These are phyloP conservation scores for Melinopterus prodromus DNA, from an alignment of 2,888 invertebrate genomes.

Conservation along the genomic window DNA sequence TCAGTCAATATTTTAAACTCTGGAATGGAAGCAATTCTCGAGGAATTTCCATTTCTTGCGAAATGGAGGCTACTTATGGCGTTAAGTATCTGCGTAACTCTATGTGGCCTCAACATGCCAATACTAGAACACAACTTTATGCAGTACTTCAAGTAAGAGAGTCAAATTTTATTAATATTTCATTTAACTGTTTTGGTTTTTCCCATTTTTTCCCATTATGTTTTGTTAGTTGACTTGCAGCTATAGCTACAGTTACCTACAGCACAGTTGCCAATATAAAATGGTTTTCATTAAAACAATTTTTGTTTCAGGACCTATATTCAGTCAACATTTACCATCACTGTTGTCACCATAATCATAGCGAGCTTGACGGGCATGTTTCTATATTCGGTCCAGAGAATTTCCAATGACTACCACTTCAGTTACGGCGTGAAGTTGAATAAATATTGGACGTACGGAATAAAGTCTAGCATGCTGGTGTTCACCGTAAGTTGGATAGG, in stretches of 20 bases:
- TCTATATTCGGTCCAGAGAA: constrained; percentile 6
- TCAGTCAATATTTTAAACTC: not conserved
- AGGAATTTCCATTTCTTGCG: not conserved
- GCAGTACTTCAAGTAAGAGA: not conserved
- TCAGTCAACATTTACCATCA: not conserved
- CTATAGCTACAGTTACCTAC: not conserved
- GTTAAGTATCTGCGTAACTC: too few relatives aligned
- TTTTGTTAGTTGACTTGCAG: not conserved
- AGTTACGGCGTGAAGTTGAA: not conserved
- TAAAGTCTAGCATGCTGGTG: constrained; percentile 5
- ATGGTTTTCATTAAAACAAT: not conserved
- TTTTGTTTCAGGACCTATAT: constrained; percentile 6
- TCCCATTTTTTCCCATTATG: too few relatives aligned
- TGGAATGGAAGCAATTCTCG: constrained; percentile 5
- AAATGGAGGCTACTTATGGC: not conserved
- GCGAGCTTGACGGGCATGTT: constrained; percentile 12
- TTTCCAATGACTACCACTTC: constrained; percentile 14
- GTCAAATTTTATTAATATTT: not conserved
- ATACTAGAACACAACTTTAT: constrained; percentile 6
- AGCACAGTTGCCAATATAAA: too few relatives aligned
- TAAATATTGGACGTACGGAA: constrained; percentile 6
- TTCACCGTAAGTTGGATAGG: not conserved
- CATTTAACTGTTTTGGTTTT: too few relatives aligned
- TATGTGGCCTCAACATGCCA: constrained; percentile 6
- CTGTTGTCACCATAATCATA: not conserved